Conservation (phyloP, 2,888 invertebrate genomes). For the Pseudoips prasinana region DNA sequence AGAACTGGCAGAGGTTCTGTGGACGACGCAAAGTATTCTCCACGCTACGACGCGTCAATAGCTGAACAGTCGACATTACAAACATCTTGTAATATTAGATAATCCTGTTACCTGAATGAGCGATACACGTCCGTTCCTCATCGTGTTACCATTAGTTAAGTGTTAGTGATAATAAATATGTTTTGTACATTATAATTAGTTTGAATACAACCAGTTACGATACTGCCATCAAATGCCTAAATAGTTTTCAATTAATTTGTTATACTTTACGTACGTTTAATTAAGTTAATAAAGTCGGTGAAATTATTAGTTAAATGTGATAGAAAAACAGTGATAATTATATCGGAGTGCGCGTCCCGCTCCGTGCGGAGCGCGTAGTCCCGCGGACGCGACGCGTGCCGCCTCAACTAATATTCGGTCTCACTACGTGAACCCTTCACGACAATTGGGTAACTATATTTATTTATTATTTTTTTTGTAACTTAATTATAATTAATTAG, state of each 20-base stretch:
- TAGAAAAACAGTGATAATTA: slow-evolving; percentile 69
- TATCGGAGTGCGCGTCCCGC: slow-evolving; percentile 32
- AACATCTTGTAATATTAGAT: slow-evolving; percentile 36
- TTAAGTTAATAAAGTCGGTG: slow-evolving; percentile 62
- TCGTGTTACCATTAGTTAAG: slow-evolving; percentile 80
- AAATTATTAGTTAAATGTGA: slow-evolving; percentile 79
- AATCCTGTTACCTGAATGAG: slow-evolving; percentile 77
- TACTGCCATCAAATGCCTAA: slow-evolving; percentile 82
- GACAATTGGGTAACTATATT: slow-evolving; percentile 70
- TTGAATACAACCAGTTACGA: slow-evolving; percentile 76
- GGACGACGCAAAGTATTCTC: no score
- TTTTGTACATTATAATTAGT: slow-evolving; percentile 75
- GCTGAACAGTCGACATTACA: slow-evolving; percentile 30
- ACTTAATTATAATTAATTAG: slow-evolving; percentile 74
- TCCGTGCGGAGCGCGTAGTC: slow-evolving; percentile 6
- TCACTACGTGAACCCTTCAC: slow-evolving; percentile 51
- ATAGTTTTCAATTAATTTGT: slow-evolving; percentile 67
- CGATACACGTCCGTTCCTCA: slow-evolving; percentile 76
- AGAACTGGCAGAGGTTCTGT: no score
- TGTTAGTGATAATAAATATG: slow-evolving; percentile 55
- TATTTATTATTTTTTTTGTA: slow-evolving; percentile 71
- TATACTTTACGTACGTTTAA: slow-evolving; percentile 57
- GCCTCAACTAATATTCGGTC: slow-evolving; percentile 37
- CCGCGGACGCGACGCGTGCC: slow-evolving; percentile 15
- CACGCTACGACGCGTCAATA: slow-evolving; percentile 10